Percentiles rank a stretch among this genome's conserved stretches.
Evolutionary conservation across 2,888 invertebrate species (phyloP).

Genomic region (Helleia helle): DNA sequence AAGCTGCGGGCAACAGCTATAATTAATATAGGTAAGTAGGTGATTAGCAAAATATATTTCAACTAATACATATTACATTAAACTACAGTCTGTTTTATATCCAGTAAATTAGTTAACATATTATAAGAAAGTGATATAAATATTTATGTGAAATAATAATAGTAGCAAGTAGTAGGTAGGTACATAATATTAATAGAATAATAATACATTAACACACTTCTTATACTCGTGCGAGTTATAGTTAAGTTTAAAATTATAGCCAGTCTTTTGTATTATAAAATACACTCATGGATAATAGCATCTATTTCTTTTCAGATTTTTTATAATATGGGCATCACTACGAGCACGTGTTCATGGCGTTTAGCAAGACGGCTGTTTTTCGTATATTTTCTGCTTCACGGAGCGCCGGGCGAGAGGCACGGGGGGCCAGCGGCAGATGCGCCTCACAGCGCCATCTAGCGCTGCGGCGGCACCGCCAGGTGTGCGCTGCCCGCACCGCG

Average conservation of each 20-base stretch:
- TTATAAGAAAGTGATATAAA: too few species aligned
- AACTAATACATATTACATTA: too few species aligned
- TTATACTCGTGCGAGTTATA: not conserved
- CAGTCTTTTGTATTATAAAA: not conserved
- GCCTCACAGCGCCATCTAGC: conserved; percentile 70
- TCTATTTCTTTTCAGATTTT: not conserved
- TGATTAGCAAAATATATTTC: too few species aligned
- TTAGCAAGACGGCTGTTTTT: conserved; percentile 53
- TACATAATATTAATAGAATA: too few species aligned
- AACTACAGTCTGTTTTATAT: too few species aligned
- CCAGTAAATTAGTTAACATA: too few species aligned
- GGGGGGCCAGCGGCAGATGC: conserved; percentile 56
- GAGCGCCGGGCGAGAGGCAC: conserved; percentile 27
- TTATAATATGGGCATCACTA: conserved; percentile 19
- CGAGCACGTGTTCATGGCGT: conserved; percentile 60
- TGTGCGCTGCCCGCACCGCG: conserved; percentile 61
- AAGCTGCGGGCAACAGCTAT: too few species aligned
- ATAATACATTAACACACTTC: not conserved
- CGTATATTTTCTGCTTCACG: conserved; percentile 63
- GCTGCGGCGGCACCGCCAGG: conserved; percentile 48
- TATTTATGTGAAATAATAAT: too few species aligned
- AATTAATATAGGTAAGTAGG: too few species aligned
- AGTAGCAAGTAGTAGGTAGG: too few species aligned
- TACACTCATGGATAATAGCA: not conserved
- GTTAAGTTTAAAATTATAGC: not conserved